phyloP scores from a whole-genome alignment of 2,797 vertebrate species.

The Pampus argenteus region DNA sequence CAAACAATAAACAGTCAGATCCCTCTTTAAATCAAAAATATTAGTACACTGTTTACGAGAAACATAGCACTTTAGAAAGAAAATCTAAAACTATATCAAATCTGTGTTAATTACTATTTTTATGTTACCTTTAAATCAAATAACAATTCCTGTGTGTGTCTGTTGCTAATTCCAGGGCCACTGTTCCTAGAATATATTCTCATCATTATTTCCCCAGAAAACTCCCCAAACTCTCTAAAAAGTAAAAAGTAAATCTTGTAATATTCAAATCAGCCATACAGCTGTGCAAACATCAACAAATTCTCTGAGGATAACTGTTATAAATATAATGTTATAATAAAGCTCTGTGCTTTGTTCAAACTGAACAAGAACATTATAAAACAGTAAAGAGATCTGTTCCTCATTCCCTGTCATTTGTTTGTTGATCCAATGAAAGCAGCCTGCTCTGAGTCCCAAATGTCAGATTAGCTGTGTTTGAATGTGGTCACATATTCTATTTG shows the following conservation, averaged over 20 bases:
- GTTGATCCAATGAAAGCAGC: constrained; percentile 52
- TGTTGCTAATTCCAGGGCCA: not conserved
- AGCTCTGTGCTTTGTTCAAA: constrained; percentile 18
- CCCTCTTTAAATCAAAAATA: not conserved
- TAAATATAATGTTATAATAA: constrained; percentile 14
- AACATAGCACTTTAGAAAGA: not conserved
- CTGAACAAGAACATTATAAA: constrained; percentile 9
- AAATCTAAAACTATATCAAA: not conserved
- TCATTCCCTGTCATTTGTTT: constrained; percentile 35
- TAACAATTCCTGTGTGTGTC: not conserved
- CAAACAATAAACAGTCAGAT: constrained; percentile 10
- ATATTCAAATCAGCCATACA: constrained; percentile 14
- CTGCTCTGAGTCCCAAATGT: constrained; percentile 41
- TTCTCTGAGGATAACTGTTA: not conserved
- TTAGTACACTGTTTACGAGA: constrained; percentile 7
- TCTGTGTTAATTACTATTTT: not conserved
- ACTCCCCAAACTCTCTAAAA: not conserved
- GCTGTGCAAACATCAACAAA: not conserved
- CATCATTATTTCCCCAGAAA: not conserved
- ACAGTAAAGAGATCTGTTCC: constrained; percentile 19
- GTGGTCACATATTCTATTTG: no score
- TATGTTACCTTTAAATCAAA: not conserved
- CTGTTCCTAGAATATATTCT: not conserved
- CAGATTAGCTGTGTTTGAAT: constrained; percentile 71
- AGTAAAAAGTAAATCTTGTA: not conserved